Base-by-base conservation (phyloP, 1,140 invertebrate species). In the Nymphalis io region DNA sequence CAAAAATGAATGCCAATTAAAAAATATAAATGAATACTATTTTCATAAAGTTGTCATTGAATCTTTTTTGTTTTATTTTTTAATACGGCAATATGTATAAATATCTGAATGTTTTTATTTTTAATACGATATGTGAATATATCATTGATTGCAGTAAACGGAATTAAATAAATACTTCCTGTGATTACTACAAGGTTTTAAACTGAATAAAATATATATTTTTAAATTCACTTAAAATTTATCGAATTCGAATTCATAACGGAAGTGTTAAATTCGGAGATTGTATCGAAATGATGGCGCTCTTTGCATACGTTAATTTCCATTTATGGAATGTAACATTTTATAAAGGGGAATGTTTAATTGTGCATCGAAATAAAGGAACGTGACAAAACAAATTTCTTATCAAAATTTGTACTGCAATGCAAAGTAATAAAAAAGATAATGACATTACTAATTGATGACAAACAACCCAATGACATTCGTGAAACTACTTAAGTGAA, bases 131-230 rank as follows among this genome's bases (percentile, higher is more conserved):
- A 5, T 51, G 13, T 51, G 5, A 55, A 55, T 15, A 55, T 27
- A 20, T 55, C 13, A 21, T n/a, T 60, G 64, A 38, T 59, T 59
- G 21, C 38, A 40, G 16, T 55, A 60, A 60, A 68, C 51, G 20
- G 27, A 68, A 53, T 68, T 20, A 51, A 67, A 64, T 46, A 67
- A 46, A 68, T 48, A 27, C 33, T 57, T 62, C 60, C 67, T 15
- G 48, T 62, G 67, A 61, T 69, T 46, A 57, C 51, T 20, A 44
- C 60, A 40, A 55, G 23, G 40, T 58, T 33, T 42, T 13, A 57
- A 62, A 68, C 40, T 15, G 63, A 65, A 65, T 62, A n/a, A n/a
- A n/a, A 48, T 48, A 51, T 57, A 44, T 65, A 23, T 55, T 65
- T 57, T 57, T 27, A 65, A 65, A 55, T 65, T 27, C 63, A 10